These are phyloP conservation scores for Porites cylindrica DNA, from an alignment of 92 coral and sea anemone species.

Conservation along the genomic window DNA sequence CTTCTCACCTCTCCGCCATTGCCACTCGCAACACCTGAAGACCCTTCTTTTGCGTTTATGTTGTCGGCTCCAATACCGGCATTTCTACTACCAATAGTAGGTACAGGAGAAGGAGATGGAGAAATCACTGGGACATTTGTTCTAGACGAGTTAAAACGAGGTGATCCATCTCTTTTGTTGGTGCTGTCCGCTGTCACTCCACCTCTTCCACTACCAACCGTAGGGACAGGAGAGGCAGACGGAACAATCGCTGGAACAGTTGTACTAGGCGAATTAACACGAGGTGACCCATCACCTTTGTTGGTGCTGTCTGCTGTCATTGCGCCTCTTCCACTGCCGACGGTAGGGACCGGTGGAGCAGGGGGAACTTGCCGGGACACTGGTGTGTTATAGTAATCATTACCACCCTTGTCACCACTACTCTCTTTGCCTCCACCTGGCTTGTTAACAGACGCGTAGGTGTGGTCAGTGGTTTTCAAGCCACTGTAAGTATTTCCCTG, in stretches of 20 bases:
- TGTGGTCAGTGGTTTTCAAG: slow-evolving; percentile 5
- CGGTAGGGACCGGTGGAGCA: background rate
- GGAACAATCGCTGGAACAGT: background rate
- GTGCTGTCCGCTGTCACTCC: background rate
- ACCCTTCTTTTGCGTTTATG: background rate
- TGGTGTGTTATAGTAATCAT: background rate
- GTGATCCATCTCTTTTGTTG: background rate
- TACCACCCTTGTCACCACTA: slow-evolving; percentile 18
- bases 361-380: background rate
- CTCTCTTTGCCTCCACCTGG: background rate
- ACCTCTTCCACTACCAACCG: background rate
- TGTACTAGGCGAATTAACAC: background rate
- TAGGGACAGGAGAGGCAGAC: background rate
- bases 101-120: background rate
- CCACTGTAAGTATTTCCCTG: background rate
- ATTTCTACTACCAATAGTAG: background rate
- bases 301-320: background rate
- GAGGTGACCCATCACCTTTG: background rate
- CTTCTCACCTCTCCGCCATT: slow-evolving; percentile 17
- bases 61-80: background rate
- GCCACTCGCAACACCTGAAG: background rate
- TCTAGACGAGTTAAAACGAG: background rate
- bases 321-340: background rate
- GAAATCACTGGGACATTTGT: background rate
- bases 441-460: background rate